phyloP scores from a whole-genome alignment of 2,113 vertebrate genomes.

The Phoenicopterus ruber region DNA sequence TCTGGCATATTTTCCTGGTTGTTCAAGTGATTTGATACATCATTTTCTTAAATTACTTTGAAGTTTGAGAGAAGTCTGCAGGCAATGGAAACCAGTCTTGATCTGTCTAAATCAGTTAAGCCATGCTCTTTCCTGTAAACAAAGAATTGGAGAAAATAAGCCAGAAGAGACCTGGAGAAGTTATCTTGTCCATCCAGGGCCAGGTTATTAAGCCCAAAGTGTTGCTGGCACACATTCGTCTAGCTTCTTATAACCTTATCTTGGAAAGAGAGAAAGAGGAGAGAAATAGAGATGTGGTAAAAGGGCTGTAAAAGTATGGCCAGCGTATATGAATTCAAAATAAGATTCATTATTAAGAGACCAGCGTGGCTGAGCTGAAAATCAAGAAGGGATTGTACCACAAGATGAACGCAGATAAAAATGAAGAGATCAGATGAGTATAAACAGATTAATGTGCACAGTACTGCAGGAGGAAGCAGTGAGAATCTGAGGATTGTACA shows the following conservation, averaged over 20 bases:
- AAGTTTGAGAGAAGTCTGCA: not conserved
- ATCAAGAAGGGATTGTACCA: not conserved
- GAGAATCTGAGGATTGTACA: not conserved
- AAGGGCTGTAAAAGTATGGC: not conserved
- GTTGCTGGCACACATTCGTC: not conserved
- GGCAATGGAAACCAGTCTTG: not conserved
- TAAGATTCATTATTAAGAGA: not conserved
- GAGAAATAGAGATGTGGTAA: not conserved
- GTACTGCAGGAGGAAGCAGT: not conserved
- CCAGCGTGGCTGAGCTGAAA: not conserved
- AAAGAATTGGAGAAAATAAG: conserved; percentile 4
- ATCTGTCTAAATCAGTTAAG: not conserved
- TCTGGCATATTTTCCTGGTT: not conserved
- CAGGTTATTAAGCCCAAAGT: not conserved
- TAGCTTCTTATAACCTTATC: not conserved
- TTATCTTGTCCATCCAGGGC: not conserved
- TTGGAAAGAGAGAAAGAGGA: not conserved
- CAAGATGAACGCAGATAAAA: not conserved
- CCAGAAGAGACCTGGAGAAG: not conserved
- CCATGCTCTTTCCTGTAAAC: not conserved
- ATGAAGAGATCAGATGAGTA: not conserved
- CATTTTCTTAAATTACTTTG: not conserved
- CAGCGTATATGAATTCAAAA: not conserved
- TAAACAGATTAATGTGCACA: not conserved
- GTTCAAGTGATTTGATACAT: not conserved